Conservation (phyloP, 2,113 vertebrate genomes). For the Thomomys bottae region DNA sequence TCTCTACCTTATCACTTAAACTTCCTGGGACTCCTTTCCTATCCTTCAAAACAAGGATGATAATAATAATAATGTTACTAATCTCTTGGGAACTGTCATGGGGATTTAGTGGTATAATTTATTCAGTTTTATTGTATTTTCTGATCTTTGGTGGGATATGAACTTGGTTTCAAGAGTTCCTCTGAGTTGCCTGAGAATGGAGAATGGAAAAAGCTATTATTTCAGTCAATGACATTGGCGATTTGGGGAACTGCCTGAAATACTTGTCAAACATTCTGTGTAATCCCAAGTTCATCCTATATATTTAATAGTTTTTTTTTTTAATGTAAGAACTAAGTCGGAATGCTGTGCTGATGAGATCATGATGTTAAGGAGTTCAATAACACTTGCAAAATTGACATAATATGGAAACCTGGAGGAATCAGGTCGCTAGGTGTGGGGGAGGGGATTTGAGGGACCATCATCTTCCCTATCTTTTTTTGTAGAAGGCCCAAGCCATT, state of each 20-base stretch:
- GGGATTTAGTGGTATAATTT: background rate
- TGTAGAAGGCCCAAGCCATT: background rate
- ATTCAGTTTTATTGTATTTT: constrained; percentile 6
- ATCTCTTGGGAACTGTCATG: background rate
- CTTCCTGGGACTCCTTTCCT: constrained; percentile 50
- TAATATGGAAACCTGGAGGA: constrained; percentile 18
- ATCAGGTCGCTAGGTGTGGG: background rate
- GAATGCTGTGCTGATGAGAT: background rate
- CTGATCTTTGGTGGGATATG: background rate
- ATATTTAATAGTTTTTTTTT: background rate
- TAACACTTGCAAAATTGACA: background rate
- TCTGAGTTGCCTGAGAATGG: background rate
- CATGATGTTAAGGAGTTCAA: background rate
- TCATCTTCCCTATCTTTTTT: background rate
- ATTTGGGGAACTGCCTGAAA: background rate
- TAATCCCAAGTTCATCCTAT: background rate
- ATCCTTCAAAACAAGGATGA: constrained; percentile 29
- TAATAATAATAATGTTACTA: background rate
- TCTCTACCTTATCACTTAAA: constrained; percentile 8
- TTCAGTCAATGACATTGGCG: background rate
- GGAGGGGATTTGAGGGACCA: background rate
- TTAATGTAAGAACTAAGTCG: background rate
- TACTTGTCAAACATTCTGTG: background rate
- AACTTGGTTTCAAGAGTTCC: constrained; percentile 1
- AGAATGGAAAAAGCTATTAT: background rate